phyloP scores from a whole-genome alignment of 2,888 invertebrate genomes.

The Helicoverpa assulta region DNA sequence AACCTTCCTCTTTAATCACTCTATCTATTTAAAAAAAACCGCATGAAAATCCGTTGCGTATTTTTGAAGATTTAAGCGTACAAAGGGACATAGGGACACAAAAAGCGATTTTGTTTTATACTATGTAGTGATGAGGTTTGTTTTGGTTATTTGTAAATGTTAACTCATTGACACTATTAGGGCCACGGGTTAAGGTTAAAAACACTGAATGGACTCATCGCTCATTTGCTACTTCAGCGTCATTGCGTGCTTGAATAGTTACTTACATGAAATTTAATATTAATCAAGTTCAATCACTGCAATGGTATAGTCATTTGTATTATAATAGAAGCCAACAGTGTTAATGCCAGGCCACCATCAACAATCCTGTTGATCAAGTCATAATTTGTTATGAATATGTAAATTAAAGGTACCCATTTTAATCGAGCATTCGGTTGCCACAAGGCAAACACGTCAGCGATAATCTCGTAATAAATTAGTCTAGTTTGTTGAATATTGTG shows the following conservation, averaged over 20 bases:
- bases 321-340: constrained; percentile 22
- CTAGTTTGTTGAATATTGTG: constrained; percentile 46
- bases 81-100: no score
- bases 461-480: constrained; percentile 68
- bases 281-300: constrained; percentile 14
- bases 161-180: constrained; percentile 36
- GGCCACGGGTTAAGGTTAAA: constrained; percentile 39
- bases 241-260: constrained; percentile 10
- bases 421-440: constrained; percentile 70
- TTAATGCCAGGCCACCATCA: constrained; percentile 48
- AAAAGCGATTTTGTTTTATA: no score
- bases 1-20: no score
- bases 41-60: no score
- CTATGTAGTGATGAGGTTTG: no score
- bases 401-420: constrained; percentile 61
- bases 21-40: no score
- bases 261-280: constrained; percentile 16
- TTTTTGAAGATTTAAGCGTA: no score
- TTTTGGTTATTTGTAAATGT: constrained; percentile 27
- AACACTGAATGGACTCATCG: constrained; percentile 23
- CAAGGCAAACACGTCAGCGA: constrained; percentile 74
- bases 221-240: constrained; percentile 29
- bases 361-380: constrained; percentile 48
- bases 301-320: constrained; percentile 26
- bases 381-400: constrained; percentile 59